Percentiles rank a stretch among this genome's conserved stretches.
Conservation (phyloP, 2,888 invertebrate genomes). For the Cataglyphis albicans region DNA sequence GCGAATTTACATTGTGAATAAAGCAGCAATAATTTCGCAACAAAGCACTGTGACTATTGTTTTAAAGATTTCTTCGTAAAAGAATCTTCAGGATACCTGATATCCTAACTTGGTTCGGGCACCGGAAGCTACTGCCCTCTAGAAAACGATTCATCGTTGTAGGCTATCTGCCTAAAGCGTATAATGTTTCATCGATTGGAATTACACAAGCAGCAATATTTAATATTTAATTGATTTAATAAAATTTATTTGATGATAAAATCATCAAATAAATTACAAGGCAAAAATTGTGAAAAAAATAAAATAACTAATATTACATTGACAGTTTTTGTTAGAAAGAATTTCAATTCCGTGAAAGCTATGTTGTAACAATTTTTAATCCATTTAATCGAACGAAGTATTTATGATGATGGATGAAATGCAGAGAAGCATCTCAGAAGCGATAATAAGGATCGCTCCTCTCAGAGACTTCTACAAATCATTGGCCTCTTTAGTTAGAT, state of each 20-base stretch:
- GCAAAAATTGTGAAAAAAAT: not conserved
- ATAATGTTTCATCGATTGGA: not conserved
- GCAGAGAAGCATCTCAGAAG: slow-evolving; percentile 48
- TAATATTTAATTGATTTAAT: not conserved
- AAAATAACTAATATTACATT: not conserved
- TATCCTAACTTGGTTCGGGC: not conserved
- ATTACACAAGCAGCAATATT: not conserved
- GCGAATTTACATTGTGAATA: slow-evolving; percentile 62
- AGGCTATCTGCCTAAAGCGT: not conserved
- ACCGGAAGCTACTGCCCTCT: slow-evolving; percentile 68
- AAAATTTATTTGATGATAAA: too few species aligned
- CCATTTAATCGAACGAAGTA: not conserved
- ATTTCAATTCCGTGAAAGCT: not conserved
- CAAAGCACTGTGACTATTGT: not conserved
- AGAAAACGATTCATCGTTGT: slow-evolving; percentile 24
- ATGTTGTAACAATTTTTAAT: not conserved
- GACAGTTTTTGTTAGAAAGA: not conserved
- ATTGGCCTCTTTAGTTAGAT: slow-evolving; percentile 68
- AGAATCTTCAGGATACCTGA: not conserved
- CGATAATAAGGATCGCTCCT: slow-evolving; percentile 64
- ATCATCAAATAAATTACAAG: not conserved
- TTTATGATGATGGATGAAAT: not conserved
- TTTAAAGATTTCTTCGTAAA: slow-evolving; percentile 20
- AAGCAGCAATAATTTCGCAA: slow-evolving; percentile 41
- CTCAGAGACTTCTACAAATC: slow-evolving; percentile 60